phyloP scores from a whole-genome alignment of 1,140 invertebrate genomes.

The Cotesia glomerata region DNA sequence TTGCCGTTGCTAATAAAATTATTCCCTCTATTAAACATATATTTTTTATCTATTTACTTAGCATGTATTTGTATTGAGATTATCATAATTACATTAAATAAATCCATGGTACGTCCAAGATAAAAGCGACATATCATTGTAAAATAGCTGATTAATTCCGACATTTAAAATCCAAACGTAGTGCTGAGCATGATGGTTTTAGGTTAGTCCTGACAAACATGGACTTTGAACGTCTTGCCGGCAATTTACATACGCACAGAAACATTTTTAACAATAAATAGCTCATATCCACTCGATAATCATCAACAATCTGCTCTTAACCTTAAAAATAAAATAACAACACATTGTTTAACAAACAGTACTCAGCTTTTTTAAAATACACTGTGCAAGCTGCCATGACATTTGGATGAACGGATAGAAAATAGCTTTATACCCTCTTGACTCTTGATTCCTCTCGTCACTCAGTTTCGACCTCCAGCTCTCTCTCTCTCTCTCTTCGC shows the following conservation, averaged over 20 bases:
- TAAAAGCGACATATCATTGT: neutral
- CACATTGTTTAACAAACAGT: conserved; percentile 34
- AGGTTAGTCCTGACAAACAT: conserved; percentile 42
- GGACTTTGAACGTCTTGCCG: conserved; percentile 36
- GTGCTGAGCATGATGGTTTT: conserved; percentile 23
- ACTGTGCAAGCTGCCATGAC: conserved; percentile 41
- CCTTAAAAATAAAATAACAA: conserved; percentile 38
- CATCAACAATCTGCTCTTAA: too few species aligned
- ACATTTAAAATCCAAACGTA: conserved; percentile 7
- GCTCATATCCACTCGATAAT: too few species aligned
- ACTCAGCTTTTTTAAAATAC: conserved; percentile 35
- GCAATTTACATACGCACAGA: conserved; percentile 38
- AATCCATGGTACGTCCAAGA: neutral
- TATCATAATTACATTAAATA: neutral
- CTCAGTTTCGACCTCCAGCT: neutral
- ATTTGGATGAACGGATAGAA: conserved; percentile 42
- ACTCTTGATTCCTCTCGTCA: conserved; percentile 6
- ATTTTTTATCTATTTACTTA: too few species aligned
- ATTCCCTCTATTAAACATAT: too few species aligned
- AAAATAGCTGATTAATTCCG: conserved; percentile 1
- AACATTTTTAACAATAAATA: conserved; percentile 34
- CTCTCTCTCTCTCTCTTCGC: neutral
- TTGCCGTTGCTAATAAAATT: too few species aligned
- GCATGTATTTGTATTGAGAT: neutral
- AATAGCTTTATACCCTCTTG: conserved; percentile 37